Conservation (phyloP, 1,140 invertebrate species). For the Pollicipes pollicipes region DNA sequence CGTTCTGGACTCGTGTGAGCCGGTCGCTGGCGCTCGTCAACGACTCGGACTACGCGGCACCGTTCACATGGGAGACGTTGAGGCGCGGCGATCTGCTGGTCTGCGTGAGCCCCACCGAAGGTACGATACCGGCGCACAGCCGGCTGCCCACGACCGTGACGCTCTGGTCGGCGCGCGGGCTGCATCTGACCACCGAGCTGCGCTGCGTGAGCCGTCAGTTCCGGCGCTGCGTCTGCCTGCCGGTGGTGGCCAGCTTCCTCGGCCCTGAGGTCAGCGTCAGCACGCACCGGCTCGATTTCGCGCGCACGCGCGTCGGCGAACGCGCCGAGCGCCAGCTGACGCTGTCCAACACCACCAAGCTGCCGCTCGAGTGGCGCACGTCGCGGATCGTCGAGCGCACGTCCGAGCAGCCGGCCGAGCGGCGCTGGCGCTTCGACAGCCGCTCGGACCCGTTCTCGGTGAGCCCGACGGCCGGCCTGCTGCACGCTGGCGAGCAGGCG, state of each 20-base stretch:
- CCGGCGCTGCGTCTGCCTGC: background rate
- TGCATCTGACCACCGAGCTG: background rate
- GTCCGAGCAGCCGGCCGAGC: background rate
- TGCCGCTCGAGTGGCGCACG: conserved; percentile 1
- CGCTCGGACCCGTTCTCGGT: background rate
- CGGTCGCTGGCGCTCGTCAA: background rate
- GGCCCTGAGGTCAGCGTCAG: background rate
- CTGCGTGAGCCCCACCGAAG: background rate
- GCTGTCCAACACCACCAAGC: background rate
- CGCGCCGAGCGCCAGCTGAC: background rate
- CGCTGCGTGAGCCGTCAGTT: background rate
- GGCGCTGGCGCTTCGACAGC: background rate
- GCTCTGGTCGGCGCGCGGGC: background rate
- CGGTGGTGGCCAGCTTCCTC: background rate
- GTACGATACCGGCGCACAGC: background rate
- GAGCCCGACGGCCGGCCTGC: background rate
- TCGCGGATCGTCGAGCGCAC: background rate
- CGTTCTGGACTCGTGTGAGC: background rate
- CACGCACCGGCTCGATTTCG: background rate
- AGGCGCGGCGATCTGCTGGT: background rate
- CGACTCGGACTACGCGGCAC: background rate
- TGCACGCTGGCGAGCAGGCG: background rate
- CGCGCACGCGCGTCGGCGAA: background rate
- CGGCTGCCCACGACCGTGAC: background rate
- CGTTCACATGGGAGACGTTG: background rate